Percentiles rank a stretch among this genome's conserved stretches.
Conservation (phyloP, 2,888 invertebrate genomes). For the Apotomis betuletana region DNA sequence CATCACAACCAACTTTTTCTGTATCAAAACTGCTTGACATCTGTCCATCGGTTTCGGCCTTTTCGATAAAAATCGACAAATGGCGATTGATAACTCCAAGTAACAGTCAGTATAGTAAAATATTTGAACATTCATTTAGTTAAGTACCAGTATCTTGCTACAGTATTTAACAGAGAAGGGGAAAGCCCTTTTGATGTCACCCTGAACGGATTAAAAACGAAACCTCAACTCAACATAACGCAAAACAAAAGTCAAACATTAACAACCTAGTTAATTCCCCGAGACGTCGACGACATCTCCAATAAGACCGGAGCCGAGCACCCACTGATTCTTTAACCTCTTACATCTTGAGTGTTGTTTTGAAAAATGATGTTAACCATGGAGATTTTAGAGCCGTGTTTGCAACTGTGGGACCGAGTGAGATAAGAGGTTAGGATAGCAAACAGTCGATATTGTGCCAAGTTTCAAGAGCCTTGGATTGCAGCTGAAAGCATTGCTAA, state of each 20-base stretch:
- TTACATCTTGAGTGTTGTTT: neutral
- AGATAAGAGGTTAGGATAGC: conserved; percentile 25
- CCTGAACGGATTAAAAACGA: conserved; percentile 31
- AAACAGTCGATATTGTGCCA: conserved; percentile 49
- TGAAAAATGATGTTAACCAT: conserved; percentile 8
- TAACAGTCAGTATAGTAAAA: too few relatives aligned
- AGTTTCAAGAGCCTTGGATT: conserved; percentile 60
- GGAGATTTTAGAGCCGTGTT: neutral
- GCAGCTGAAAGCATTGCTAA: conserved; percentile 59
- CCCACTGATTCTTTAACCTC: neutral
- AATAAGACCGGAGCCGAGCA: conserved; percentile 39
- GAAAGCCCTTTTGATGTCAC: conserved; percentile 22
- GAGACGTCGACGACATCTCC: conserved; percentile 43
- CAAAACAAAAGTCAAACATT: conserved; percentile 38
- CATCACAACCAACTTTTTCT: too few relatives aligned
- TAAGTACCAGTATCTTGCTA: neutral
- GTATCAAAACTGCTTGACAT: too few relatives aligned
- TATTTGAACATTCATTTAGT: too few relatives aligned
- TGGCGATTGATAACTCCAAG: too few relatives aligned
- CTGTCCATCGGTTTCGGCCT: too few relatives aligned
- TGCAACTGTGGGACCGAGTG: conserved; percentile 42
- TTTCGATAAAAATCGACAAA: too few relatives aligned
- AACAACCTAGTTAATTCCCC: conserved; percentile 44
- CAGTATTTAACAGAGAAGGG: conserved; percentile 1
- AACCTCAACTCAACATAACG: conserved; percentile 22